These are phyloP conservation scores for Drosophila setosimentum DNA, from an alignment of 2,888 invertebrate genomes.

Conservation along the genomic window DNA sequence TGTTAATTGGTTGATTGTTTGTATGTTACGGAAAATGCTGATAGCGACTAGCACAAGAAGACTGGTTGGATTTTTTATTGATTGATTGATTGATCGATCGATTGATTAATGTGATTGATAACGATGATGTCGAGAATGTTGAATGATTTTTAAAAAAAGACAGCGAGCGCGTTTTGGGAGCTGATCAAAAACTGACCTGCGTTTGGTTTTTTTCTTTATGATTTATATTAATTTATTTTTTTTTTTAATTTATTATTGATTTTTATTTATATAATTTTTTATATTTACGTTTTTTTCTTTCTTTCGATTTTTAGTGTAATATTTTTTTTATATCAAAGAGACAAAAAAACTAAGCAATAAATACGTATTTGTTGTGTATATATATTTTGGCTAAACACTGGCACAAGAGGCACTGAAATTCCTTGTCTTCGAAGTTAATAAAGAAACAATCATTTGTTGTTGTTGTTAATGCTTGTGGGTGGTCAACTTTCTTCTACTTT, in stretches of 20 bases:
- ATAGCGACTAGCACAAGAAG: slow-evolving; percentile 72
- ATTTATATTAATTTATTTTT: background rate
- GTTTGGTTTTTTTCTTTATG: slow-evolving; percentile 8
- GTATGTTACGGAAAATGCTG: slow-evolving; percentile 69
- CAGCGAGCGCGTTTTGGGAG: slow-evolving; percentile 32
- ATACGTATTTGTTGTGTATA: slow-evolving; percentile 80
- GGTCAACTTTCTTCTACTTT: slow-evolving; percentile 44
- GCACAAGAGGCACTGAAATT: slow-evolving; percentile 82
- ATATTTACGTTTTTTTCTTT: slow-evolving; percentile 21
- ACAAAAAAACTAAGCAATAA: slow-evolving; percentile 78
- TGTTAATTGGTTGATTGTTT: slow-evolving; percentile 52
- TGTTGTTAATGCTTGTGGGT: slow-evolving; percentile 22
- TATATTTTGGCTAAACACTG: slow-evolving; percentile 82
- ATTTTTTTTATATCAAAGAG: slow-evolving; percentile 74
- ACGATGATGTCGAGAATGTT: slow-evolving; percentile 50
- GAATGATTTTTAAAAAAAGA: slow-evolving; percentile 58
- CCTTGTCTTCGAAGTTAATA: slow-evolving; percentile 81
- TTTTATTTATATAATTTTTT: slow-evolving; percentile 22
- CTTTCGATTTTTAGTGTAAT: slow-evolving; percentile 55
- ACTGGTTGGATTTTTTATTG: slow-evolving; percentile 43
- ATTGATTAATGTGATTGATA: slow-evolving; percentile 24
- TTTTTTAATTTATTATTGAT: slow-evolving; percentile 22
- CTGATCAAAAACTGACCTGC: slow-evolving; percentile 51
- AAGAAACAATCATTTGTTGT: slow-evolving; percentile 60
- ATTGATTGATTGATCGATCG: slow-evolving; percentile 69